Evolutionary conservation across 2,797 vertebrate genomes (phyloP), one percentile per base, ranked within the genome.

Genomic region (Macrochelys suwanniensis): DNA sequence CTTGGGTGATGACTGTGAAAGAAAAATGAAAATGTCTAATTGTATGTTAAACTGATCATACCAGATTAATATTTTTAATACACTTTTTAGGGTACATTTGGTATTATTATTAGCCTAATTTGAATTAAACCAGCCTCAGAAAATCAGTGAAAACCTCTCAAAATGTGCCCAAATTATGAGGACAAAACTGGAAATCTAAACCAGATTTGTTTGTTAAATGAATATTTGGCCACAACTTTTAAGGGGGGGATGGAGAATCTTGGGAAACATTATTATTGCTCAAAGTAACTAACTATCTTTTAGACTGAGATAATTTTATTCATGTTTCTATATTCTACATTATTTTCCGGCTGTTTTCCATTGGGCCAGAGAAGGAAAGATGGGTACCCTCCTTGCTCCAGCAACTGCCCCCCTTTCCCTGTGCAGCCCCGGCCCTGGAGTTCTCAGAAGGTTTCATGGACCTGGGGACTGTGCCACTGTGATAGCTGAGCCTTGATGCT

Each of bases 331-430:
- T 71, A 45, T 12, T 21, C 11, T 65, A 19, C 11, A 0, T 0
- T 19, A 37, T 57, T 91, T 85, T 79, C n/a, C 37, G 2, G 11
- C 33, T 88, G 7, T 80, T 91, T 96, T 93, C 82, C 92, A 42
- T 47, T 8, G 11, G 17, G 87, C 2, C 7, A 87, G 54, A 76
- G 57, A 0, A 49, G 45, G 33, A 54, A 89, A 26, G 61, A 93
- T 78, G 26, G 82, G 42, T 16, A 45, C 78, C 51, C 31, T 3
- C 0, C 23, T 84, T 16, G 71, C 68, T 5, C 28, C 54, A 42
- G 3, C 88, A 16, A 26, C 50, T 86, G 53, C 61, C 85, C 11
- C 26, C 25, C 25, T 45, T 76, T 76, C 45, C 71, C 93, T 77
- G 17, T 82, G 56, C 16, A 17, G 42, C 85, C 76, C 61, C 88